A percentile compares a stretch with the other conserved stretches of the same genome.
These are phyloP conservation scores for Dicroscelio sp. DNA, from an alignment of 2,888 invertebrate genomes.

Conservation along the genomic window DNA sequence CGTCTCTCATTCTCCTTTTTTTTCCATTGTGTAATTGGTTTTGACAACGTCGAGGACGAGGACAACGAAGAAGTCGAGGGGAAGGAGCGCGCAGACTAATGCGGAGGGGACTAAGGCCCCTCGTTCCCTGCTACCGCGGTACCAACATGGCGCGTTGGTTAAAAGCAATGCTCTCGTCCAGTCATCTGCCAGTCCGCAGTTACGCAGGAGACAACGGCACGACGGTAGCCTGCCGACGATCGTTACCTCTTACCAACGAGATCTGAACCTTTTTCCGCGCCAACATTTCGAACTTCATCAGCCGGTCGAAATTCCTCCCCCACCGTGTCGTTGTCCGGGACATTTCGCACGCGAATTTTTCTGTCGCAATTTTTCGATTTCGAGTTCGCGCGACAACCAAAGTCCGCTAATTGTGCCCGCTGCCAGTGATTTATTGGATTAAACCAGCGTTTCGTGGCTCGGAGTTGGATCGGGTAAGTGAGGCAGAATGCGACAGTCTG, in stretches of 20 bases:
- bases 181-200: constrained; percentile 89
- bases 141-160: constrained; percentile 91
- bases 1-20: constrained; percentile 51
- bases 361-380: too few species aligned
- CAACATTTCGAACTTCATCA: neutral
- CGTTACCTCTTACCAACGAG: constrained; percentile 50
- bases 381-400: too few species aligned
- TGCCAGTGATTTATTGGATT: constrained; percentile 62
- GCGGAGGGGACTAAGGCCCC: constrained; percentile 79
- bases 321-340: too few species aligned
- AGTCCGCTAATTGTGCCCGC: constrained; percentile 3
- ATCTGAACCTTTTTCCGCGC: neutral
- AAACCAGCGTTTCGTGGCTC: constrained; percentile 32
- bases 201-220: constrained; percentile 77
- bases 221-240: constrained; percentile 50
- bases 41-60: constrained; percentile 79
- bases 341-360: neutral
- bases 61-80: constrained; percentile 73
- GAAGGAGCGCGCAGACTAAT: constrained; percentile 69
- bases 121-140: constrained; percentile 87
- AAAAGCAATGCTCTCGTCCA: constrained; percentile 91
- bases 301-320: neutral
- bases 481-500: too few species aligned
- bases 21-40: constrained; percentile 77
- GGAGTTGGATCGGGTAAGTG: too few species aligned